phyloP scores from a whole-genome alignment of 2,113 vertebrate species.

The Megalops atlanticus region DNA sequence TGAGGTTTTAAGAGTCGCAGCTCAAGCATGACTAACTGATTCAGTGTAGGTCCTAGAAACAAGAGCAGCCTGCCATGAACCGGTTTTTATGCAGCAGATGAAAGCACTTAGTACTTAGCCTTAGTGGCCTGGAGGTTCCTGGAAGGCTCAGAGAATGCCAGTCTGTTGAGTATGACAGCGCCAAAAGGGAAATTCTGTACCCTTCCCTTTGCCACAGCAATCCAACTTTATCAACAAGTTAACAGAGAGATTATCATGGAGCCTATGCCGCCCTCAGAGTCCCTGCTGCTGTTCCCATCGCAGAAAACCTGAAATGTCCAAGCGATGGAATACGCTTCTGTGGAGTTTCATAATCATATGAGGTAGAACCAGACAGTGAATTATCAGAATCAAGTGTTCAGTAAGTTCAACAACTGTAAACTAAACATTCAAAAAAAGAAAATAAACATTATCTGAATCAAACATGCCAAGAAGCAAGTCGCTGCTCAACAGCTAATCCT shows the following conservation, averaged over 20 bases:
- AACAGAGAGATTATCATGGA: background rate
- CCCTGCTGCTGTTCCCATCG: background rate
- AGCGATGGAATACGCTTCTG: constrained; percentile 21
- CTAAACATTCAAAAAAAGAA: background rate
- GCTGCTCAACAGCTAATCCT: background rate
- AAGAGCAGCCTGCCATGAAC: background rate
- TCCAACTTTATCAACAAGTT: background rate
- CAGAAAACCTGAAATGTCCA: constrained; percentile 16
- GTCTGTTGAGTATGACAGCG: background rate
- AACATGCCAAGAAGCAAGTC: constrained; percentile 16
- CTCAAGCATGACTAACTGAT: too few species aligned
- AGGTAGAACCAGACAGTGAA: constrained; percentile 56
- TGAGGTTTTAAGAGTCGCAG: too few species aligned
- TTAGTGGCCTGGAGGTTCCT: constrained; percentile 10
- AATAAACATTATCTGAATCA: background rate
- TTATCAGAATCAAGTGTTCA: constrained; percentile 14
- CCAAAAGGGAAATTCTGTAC: background rate
- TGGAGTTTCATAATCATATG: constrained; percentile 40
- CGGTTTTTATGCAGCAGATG: background rate
- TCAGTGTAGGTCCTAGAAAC: too few species aligned
- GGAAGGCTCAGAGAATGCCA: constrained; percentile 3
- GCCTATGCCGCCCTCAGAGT: too few species aligned
- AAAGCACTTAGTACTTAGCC: constrained; percentile 3
- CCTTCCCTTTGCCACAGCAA: background rate
- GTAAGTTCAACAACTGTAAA: constrained; percentile 27